Percentiles rank a stretch among this genome's conserved stretches.
Evolutionary conservation across 2,888 invertebrate genomes (phyloP).

Genomic region (Pristionchus exspectatus): DNA sequence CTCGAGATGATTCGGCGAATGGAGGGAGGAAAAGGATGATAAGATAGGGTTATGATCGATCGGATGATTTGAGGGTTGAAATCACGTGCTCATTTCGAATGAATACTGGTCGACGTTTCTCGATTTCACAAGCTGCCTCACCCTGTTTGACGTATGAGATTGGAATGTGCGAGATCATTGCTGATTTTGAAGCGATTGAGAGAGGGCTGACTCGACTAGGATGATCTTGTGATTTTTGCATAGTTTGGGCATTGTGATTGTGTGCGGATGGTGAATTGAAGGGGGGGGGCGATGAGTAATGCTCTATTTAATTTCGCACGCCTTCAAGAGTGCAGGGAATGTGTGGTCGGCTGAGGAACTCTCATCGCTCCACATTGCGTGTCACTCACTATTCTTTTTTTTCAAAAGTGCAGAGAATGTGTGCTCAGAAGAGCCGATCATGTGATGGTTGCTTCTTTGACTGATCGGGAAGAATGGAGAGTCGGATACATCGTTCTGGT

Average conservation of each 20-base stretch:
- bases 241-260: not conserved
- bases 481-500: not conserved
- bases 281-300: not conserved
- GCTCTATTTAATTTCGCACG: not conserved
- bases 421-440: not conserved
- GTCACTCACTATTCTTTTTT: not conserved
- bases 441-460: not conserved
- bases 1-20: not conserved
- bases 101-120: not conserved
- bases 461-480: not conserved
- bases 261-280: not conserved
- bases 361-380: not conserved
- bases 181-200: not conserved
- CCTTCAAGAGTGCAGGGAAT: not conserved
- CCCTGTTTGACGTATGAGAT: not conserved
- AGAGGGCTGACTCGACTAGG: not conserved
- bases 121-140: not conserved
- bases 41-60: not conserved
- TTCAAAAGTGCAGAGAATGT: not conserved
- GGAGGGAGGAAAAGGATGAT: not conserved
- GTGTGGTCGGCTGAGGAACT: not conserved
- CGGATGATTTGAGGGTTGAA: not conserved
- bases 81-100: not conserved
- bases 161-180: slow-evolving; percentile 11
- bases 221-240: slow-evolving; percentile 1